Base-by-base conservation (phyloP, 2,797 vertebrate genomes). In the Thunnus albacares region DNA sequence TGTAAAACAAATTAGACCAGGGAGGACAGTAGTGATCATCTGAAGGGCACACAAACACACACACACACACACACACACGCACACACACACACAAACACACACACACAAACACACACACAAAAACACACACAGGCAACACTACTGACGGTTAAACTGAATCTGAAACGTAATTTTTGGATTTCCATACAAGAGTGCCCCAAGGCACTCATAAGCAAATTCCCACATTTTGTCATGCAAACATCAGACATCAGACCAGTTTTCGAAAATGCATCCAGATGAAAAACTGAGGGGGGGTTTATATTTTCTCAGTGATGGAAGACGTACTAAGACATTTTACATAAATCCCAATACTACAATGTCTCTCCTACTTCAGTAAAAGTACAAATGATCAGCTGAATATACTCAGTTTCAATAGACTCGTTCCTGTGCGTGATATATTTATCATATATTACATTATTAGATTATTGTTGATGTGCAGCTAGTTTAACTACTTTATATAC, bases 1-100 rank as follows among this genome's bases (percentile, higher is more conserved):
- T 87, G 85, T 76, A 90, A 91, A 92, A 87, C 93, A 94, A 93
- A 95, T 90, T 89, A 87, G 82, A 89, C 87, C 89, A 93, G 72
- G 87, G 90, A 93, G 90, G 88, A 91, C 84, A 83, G 87, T 70
- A 88, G 80, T 64, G 70, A 87, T 89, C 76, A 83, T 83, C 71
- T 24, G 4, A 52, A 75, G 71, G 52, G 41, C 17, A 72, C 55
- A 12, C 59, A 71, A 28, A 59, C 66, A 88, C 28, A 30, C 5
- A 30, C 28, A 30, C 28, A 28, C 28, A 28, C 28, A 28, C 28
- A 28, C 28, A 30, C 28, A 30, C 28, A 5, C 28, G 52, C 28
- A 78, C 35, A 78, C 20, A 77, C 30, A 65, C 17, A 72, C 49
- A 13, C 59, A 74, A 22, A 59, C 66, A 77, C 35, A 78, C 15